Evolutionary conservation across 1,140 invertebrate genomes (phyloP).

Genomic region (Drosophila teissieri): DNA sequence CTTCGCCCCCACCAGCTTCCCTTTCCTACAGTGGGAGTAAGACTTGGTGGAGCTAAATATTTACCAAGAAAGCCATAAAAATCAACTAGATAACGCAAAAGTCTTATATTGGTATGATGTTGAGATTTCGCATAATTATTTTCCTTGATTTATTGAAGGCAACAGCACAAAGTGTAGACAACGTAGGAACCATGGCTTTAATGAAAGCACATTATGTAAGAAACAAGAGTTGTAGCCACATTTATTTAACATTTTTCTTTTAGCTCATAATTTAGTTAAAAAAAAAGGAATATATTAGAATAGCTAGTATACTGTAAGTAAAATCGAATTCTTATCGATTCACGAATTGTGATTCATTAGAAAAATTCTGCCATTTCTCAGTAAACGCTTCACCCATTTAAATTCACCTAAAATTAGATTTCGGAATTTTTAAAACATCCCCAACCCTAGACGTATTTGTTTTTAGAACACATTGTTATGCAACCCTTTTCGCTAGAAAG

Average conservation of each 20-base stretch:
- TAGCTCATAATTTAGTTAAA: neutral
- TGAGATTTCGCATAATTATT: conserved; percentile 77
- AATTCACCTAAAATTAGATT: neutral
- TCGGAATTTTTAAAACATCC: too few species aligned
- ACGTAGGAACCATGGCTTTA: conserved; percentile 11
- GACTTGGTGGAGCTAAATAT: conserved; percentile 51
- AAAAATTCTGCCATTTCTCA: too few species aligned
- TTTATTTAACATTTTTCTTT: neutral
- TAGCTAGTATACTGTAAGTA: too few species aligned
- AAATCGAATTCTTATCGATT: too few species aligned
- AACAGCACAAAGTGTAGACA: conserved; percentile 18
- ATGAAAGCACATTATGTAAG: conserved; percentile 12
- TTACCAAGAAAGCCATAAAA: conserved; percentile 65
- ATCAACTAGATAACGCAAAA: conserved; percentile 56
- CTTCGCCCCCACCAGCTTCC: conserved; percentile 7
- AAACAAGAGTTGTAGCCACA: neutral
- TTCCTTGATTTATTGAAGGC: conserved; percentile 61
- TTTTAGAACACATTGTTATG: conserved; percentile 2
- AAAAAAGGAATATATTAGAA: neutral
- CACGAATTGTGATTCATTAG: too few species aligned
- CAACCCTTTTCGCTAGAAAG: neutral
- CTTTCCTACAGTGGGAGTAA: neutral
- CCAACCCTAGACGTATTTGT: neutral
- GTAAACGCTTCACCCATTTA: neutral
- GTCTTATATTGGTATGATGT: conserved; percentile 57